Percentiles rank a stretch among this genome's conserved stretches.
These are phyloP conservation scores for Stomatorhinus walkeri DNA, from an alignment of 2,797 vertebrate genomes.

Conservation along the genomic window DNA sequence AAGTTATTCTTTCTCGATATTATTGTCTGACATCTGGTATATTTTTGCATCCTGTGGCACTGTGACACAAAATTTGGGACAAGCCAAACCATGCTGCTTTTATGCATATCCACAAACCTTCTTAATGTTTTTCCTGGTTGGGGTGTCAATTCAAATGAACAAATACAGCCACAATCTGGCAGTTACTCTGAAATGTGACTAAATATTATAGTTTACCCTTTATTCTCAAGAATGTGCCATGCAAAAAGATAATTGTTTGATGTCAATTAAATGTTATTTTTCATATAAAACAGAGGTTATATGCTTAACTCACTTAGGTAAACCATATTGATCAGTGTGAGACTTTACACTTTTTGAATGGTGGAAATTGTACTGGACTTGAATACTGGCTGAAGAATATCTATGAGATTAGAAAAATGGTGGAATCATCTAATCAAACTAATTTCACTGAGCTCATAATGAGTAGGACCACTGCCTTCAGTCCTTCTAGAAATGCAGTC, in stretches of 20 bases:
- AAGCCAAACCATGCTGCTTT: background rate
- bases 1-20: background rate
- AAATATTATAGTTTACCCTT: background rate
- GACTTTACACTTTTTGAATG: background rate
- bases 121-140: background rate
- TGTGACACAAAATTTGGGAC: background rate
- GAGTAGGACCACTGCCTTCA: background rate
- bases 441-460: background rate
- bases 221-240: background rate
- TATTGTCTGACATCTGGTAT: background rate
- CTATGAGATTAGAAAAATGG: background rate
- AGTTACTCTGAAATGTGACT: background rate
- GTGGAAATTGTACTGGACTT: background rate
- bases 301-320: background rate
- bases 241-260: background rate
- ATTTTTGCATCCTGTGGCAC: background rate
- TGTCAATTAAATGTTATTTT: background rate
- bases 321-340: background rate
- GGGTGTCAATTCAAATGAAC: background rate
- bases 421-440: background rate
- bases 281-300: background rate
- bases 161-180: background rate
- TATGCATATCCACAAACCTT: background rate
- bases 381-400: background rate
- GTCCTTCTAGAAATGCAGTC: background rate